Percentiles rank a stretch among this genome's conserved stretches.
Evolutionary conservation across 30 jellyfish, hydroid and myxozoan genomes (phyloP).

Genomic region (Mastigias papua): DNA sequence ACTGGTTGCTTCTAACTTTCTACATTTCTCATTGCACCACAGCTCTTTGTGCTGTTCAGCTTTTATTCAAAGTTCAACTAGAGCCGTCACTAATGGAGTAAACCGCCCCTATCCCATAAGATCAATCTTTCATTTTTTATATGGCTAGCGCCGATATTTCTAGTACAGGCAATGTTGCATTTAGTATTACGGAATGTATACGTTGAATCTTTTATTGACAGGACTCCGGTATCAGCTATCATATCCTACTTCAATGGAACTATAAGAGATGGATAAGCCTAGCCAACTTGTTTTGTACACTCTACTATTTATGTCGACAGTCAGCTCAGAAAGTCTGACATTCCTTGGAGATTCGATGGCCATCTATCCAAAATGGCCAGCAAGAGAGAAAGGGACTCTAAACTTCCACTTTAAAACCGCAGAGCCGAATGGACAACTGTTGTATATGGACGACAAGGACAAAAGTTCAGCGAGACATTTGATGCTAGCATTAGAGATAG

Average conservation of each 20-base stretch:
- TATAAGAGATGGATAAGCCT: not conserved
- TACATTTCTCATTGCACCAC: too few species aligned
- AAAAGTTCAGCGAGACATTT: not conserved
- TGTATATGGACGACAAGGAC: constrained; percentile 41
- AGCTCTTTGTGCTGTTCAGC: too few species aligned
- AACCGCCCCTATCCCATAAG: too few species aligned
- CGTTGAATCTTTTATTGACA: too few species aligned
- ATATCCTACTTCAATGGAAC: not conserved
- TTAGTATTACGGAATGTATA: too few species aligned
- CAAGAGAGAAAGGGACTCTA: constrained; percentile 63
- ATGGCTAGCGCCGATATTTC: too few species aligned
- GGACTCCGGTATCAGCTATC: not conserved
- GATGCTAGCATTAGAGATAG: constrained; percentile 27
- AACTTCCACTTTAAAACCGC: constrained; percentile 82
- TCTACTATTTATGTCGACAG: not conserved
- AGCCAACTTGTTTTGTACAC: not conserved
- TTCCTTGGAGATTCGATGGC: constrained; percentile 82
- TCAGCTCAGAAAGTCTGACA: constrained; percentile 34
- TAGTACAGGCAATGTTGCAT: too few species aligned
- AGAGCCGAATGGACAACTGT: constrained; percentile 36
- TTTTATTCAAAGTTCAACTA: too few species aligned
- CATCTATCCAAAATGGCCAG: constrained; percentile 60
- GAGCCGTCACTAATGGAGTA: too few species aligned
- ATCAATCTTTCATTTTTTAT: too few species aligned
- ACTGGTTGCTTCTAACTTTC: too few species aligned